Percentiles rank a stretch among this genome's conserved stretches.
phyloP scores from a whole-genome alignment of 2,888 invertebrate species.

The Eupithecia tripunctaria region DNA sequence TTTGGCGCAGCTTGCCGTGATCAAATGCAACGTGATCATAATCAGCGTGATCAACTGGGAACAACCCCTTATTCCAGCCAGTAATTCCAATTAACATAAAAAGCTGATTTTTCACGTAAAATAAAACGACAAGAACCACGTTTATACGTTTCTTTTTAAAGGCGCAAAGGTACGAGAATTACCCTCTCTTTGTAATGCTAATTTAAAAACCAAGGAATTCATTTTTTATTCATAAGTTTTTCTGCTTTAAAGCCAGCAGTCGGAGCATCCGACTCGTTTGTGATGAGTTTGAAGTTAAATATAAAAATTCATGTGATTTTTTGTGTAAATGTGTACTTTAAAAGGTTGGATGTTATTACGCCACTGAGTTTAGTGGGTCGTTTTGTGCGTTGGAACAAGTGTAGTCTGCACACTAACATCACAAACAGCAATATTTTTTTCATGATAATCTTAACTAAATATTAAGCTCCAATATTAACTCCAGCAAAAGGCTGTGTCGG shows the following conservation, averaged over 20 bases:
- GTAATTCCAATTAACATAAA: constrained; percentile 51
- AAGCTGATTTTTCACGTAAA: constrained; percentile 74
- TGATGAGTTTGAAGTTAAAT: constrained; percentile 73
- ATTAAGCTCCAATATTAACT: too few relatives aligned
- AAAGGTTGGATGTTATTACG: constrained; percentile 45
- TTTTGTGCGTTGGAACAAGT: not conserved
- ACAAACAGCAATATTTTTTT: not conserved
- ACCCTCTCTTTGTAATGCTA: constrained; percentile 83
- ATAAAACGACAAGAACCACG: constrained; percentile 74
- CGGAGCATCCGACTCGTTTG: constrained; percentile 76
- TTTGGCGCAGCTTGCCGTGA: too few relatives aligned
- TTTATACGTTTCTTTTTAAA: constrained; percentile 76
- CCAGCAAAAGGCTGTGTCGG: not conserved
- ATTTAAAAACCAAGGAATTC: constrained; percentile 84
- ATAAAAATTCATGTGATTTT: constrained; percentile 62
- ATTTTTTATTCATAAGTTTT: constrained; percentile 85
- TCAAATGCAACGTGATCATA: too few relatives aligned
- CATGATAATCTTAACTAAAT: not conserved
- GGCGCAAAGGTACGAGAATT: constrained; percentile 80
- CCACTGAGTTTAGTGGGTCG: not conserved
- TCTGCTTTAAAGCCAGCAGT: constrained; percentile 80
- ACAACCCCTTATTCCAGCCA: not conserved
- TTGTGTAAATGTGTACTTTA: constrained; percentile 50
- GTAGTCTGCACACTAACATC: not conserved
- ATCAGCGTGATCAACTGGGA: too few relatives aligned